Evolutionary conservation across 2,888 invertebrate species (phyloP), one percentile per base, ranked within the genome.

Genomic region (Apamea monoglypha): DNA sequence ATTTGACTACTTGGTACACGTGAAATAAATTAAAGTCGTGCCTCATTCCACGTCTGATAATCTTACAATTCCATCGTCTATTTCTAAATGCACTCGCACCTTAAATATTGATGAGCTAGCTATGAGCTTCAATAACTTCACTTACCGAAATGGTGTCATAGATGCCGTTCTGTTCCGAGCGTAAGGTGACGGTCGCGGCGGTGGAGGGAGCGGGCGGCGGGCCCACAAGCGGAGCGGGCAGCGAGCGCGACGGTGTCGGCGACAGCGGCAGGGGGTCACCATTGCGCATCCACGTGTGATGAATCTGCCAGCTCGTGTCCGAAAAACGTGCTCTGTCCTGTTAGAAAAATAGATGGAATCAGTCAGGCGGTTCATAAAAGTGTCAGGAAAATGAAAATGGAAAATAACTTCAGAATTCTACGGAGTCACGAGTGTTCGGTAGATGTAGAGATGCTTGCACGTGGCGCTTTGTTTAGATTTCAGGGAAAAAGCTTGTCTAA

Each of bases 221-320:
- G 8, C 92, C 89, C 81, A 91, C 90, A 63, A 92, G 90, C 63
- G 93, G 90, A 12, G 93, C 89, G 80, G 93, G 91, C 59, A 92
- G 89, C 36, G 93, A 90, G 21, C 95, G 92, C 59, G 92, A 83
- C 1, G 95, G 93, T 83, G 95, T 94, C 50, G 96, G 96, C 80
- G 97, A 95, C 79, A 95, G 91, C 88, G 95, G 95, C 12, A 96
- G 92, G 70, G 96, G 94, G 80, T 95, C 95, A 63, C 95, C 96
- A 91, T 96, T 97, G 84, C 97, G 97, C 72, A 97, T 95, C 98
- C 98, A 98, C 91, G 97, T 97, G 84, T 97, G 97, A 93, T 98
- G 98, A 84, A 98, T 98, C 93, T 98, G 98, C 97, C 98, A 98
- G 92, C 98, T 98, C 78, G 98, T 98, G 94, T 98, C 98, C 88